A percentile compares a stretch with the other conserved stretches of the same genome.
Evolutionary conservation across 2,888 invertebrate genomes (phyloP).

Genomic region (Gandaritis pyraliata): DNA sequence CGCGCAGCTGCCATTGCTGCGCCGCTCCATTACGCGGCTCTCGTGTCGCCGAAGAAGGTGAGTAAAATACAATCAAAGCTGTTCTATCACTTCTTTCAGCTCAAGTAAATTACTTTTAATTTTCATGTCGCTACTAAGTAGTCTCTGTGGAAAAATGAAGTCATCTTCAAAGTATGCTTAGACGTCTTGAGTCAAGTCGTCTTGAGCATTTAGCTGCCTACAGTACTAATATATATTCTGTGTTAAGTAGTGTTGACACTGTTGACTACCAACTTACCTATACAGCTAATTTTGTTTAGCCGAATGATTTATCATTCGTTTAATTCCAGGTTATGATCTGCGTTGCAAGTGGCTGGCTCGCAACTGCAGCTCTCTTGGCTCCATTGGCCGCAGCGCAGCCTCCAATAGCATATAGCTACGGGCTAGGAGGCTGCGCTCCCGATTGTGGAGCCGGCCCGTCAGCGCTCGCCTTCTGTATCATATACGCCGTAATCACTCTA

Average conservation of each 20-base stretch:
- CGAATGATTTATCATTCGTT: neutral
- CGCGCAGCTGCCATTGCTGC: constrained; percentile 92
- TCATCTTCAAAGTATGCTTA: too few species aligned
- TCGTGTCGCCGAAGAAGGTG: constrained; percentile 89
- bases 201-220: too few species aligned
- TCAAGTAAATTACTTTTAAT: too few species aligned
- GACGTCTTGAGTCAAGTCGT: too few species aligned
- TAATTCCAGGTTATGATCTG: constrained; percentile 85
- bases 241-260: too few species aligned
- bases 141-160: too few species aligned
- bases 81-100: neutral
- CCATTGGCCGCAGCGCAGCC: constrained; percentile 86
- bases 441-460: constrained; percentile 86
- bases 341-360: constrained; percentile 87
- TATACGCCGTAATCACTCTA: constrained; percentile 87
- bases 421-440: constrained; percentile 87
- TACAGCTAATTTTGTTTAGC: too few species aligned
- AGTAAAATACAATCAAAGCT: neutral
- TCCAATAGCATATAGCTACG: constrained; percentile 72
- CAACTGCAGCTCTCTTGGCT: constrained; percentile 85
- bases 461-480: constrained; percentile 86
- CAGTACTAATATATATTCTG: too few species aligned
- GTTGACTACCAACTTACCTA: too few species aligned
- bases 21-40: constrained; percentile 90
- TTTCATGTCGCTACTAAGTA: too few species aligned